phyloP scores from a whole-genome alignment of 2,113 vertebrate species.

The Cichladusa arquata region DNA sequence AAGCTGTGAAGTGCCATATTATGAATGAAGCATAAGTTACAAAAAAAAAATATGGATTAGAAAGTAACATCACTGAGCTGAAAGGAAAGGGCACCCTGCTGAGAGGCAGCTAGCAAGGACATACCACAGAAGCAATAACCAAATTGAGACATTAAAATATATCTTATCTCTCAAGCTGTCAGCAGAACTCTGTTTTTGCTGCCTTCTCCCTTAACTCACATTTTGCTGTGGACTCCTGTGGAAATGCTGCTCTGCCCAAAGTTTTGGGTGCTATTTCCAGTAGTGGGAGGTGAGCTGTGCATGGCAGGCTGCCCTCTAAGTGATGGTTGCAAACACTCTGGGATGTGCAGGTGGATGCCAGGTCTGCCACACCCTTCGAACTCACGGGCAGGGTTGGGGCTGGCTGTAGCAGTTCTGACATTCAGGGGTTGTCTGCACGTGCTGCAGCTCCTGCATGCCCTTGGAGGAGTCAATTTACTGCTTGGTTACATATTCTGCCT shows the following conservation, averaged over 20 bases:
- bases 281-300: background rate
- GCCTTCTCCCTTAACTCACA: background rate
- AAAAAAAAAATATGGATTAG: background rate
- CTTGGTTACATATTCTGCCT: background rate
- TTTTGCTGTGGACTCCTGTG: background rate
- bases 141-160: background rate
- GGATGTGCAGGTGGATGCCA: background rate
- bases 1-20: background rate
- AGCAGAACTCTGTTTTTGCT: background rate
- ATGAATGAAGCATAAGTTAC: background rate
- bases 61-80: background rate
- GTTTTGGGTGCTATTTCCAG: background rate
- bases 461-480: background rate
- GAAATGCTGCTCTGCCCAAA: background rate
- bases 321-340: background rate
- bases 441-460: background rate
- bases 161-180: background rate
- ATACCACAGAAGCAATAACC: background rate
- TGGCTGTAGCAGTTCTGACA: rapidly evolving
- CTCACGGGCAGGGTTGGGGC: background rate
- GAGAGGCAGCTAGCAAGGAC: background rate
- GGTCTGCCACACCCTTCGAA: background rate
- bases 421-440: background rate
- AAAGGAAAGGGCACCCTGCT: background rate
- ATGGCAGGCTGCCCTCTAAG: background rate